phyloP scores from a whole-genome alignment of 2,888 invertebrate genomes.

The Anarsia innoxiella region DNA sequence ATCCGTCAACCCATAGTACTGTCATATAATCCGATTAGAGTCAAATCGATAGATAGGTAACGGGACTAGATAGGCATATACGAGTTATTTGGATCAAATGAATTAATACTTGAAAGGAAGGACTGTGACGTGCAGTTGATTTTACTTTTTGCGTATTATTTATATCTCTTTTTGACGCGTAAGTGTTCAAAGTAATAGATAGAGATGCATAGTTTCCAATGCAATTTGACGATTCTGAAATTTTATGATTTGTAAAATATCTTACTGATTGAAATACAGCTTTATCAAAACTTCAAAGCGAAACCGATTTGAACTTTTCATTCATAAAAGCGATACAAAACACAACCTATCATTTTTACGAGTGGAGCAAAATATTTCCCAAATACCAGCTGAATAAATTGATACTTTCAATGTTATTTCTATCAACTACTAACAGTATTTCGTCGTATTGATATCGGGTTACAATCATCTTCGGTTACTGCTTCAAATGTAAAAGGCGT shows the following conservation, averaged over 20 bases:
- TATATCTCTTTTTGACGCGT: too few species aligned
- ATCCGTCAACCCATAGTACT: constrained; percentile 32
- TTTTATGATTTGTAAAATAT: neutral
- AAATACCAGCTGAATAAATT: neutral
- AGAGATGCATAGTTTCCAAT: neutral
- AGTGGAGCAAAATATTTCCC: too few species aligned
- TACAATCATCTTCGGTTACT: constrained; percentile 31
- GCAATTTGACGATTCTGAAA: neutral
- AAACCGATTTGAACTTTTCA: too few species aligned
- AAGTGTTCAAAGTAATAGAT: too few species aligned
- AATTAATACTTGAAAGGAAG: neutral
- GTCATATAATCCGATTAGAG: constrained; percentile 6
- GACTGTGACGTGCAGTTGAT: too few species aligned
- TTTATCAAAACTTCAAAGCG: too few species aligned
- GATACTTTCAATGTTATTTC: constrained; percentile 9
- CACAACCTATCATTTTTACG: too few species aligned
- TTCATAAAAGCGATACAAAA: too few species aligned
- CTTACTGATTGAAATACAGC: too few species aligned
- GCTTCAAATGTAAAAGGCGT: constrained; percentile 29
- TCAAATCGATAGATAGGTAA: constrained; percentile 5
- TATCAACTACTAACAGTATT: constrained; percentile 6
- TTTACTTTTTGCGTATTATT: too few species aligned
- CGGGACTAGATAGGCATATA: constrained; percentile 2
- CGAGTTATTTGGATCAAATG: constrained; percentile 5
- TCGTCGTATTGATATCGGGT: constrained; percentile 23